Evolutionary conservation across 2,113 vertebrate species (phyloP).

Genomic region (Pyxicephalus adspersus): DNA sequence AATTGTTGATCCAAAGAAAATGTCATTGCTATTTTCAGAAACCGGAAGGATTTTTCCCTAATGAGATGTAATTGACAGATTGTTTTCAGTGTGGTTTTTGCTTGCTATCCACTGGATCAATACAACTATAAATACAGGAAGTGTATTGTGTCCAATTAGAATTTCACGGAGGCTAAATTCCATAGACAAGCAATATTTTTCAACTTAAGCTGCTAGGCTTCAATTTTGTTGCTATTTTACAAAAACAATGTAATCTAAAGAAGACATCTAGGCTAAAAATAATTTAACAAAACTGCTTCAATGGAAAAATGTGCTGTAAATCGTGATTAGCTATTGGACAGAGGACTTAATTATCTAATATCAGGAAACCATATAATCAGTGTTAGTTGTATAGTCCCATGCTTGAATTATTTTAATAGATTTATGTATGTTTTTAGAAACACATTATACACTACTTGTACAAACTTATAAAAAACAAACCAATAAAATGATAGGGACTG

Average conservation of each 20-base stretch:
- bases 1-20: conserved; percentile 30
- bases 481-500: no score
- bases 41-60: conserved; percentile 27
- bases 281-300: background rate
- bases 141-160: conserved; percentile 35
- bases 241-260: conserved; percentile 23
- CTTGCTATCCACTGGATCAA: conserved; percentile 33
- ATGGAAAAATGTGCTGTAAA: background rate
- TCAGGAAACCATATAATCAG: background rate
- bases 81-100: conserved; percentile 35
- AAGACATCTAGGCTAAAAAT: background rate
- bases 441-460: no score
- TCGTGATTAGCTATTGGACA: background rate
- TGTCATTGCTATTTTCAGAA: conserved; percentile 20
- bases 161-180: conserved; percentile 31
- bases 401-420: no score
- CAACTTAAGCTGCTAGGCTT: background rate
- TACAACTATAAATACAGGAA: conserved; percentile 43
- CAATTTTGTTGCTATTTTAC: background rate
- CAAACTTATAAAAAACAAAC: no score
- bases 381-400: no score
- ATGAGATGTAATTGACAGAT: conserved; percentile 37
- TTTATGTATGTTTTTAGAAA: no score
- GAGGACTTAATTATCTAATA: conserved; percentile 15
- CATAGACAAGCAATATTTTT: conserved; percentile 27